Base-by-base conservation (phyloP, 2,888 invertebrate species). In the Cheilosia scutellata region DNA sequence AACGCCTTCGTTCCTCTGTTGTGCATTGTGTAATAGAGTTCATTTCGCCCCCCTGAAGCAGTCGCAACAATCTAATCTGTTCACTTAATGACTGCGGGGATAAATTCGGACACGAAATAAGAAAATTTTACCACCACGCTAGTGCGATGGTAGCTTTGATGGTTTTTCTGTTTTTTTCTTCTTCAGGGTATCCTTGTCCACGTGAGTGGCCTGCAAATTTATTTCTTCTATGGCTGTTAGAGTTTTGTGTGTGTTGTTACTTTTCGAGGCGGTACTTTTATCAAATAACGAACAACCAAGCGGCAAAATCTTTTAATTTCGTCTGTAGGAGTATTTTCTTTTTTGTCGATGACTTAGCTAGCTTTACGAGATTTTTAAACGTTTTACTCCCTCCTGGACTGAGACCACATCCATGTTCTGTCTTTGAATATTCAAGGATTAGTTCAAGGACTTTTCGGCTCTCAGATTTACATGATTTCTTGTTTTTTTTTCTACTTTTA, bases 251-350 rank as follows among this genome's bases (percentile, higher is more conserved):
- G 11, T 25, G 7, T 11, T 7, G 11, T 11, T 25, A 20, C 6
- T n/a, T 42, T 42, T 42, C 13, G 9, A 11, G 49, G 27, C 53
- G 42, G 29, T 7, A 16, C 55, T 44, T n/a, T 57, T 44, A 29
- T 53, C 33, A 42, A 57, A 33, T 47, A 58, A 57, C 37, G 29
- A 4, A 53, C 25, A 33, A 31, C 44, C 31, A 33, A n/a, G 57
- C 70, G 57, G 70, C n/a, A 70, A 47, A 33, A 47, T 70, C 47
- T 47, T 70, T 70, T 70, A 70, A 70, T 58, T 57, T 58, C 37
- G 37, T 58, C 57, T 70, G 47, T 6, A 5, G 11, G 4, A 9
- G n/a, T 47, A 16, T 6, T 47, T 47, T 16, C 7, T 44, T 16
- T 47, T 47, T 25, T 49, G 9, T 4, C 25, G 7, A 57, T 57